phyloP scores from a whole-genome alignment of 1,140 invertebrate genomes.

The Habropoda laboriosa region DNA sequence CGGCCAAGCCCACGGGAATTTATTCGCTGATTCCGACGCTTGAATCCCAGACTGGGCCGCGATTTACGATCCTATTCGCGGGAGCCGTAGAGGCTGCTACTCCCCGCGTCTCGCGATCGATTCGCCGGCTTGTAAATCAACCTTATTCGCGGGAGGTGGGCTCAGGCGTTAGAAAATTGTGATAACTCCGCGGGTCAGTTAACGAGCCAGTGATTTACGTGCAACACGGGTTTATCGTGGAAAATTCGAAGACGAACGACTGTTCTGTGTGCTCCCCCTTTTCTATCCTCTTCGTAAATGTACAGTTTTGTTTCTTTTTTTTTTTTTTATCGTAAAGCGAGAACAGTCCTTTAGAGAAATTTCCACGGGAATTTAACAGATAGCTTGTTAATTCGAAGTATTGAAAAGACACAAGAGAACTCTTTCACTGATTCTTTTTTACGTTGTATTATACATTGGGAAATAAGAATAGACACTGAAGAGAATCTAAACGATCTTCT shows the following conservation, averaged over 20 bases:
- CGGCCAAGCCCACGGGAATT: conserved; percentile 34
- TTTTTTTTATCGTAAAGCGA: too few relatives aligned
- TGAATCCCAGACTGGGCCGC: conserved; percentile 23
- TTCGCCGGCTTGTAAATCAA: conserved; percentile 17
- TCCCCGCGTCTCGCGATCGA: conserved; percentile 17
- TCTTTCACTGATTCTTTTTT: too few relatives aligned
- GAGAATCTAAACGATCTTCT: too few relatives aligned
- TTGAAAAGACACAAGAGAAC: too few relatives aligned
- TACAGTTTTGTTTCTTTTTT: too few relatives aligned
- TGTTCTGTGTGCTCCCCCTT: too few relatives aligned
- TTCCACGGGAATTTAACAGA: too few relatives aligned
- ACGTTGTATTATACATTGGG: too few relatives aligned
- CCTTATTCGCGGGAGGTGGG: neutral
- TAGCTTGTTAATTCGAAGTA: too few relatives aligned
- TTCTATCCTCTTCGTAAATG: neutral
- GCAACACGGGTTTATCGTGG: too few relatives aligned
- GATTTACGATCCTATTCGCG: conserved; percentile 31
- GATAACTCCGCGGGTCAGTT: conserved; percentile 13
- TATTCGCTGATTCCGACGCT: conserved; percentile 48
- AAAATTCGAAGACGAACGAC: neutral
- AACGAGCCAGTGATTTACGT: conserved; percentile 11
- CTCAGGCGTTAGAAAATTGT: conserved; percentile 28
- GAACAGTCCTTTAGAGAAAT: too few relatives aligned
- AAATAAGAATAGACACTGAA: too few relatives aligned
- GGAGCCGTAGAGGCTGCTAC: neutral